These are phyloP conservation scores for Xiphorhynchus erythropygius DNA, from an alignment of 2,797 vertebrate species.

Conservation along the genomic window DNA sequence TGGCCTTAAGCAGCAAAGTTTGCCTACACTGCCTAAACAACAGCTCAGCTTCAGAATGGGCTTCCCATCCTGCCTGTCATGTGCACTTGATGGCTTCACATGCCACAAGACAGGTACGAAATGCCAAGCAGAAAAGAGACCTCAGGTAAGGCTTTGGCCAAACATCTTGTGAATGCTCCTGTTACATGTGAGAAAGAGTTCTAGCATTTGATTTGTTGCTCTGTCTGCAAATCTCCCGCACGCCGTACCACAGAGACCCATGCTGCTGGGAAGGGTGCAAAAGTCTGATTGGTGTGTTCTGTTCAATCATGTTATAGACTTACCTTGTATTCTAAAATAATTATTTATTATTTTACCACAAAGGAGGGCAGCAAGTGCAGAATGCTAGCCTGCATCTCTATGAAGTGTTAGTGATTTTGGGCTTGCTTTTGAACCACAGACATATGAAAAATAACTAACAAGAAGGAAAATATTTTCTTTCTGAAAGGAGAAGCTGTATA, in stretches of 20 bases:
- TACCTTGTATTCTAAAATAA: background rate
- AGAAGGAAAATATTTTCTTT: background rate
- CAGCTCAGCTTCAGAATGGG: background rate
- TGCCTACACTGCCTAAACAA: background rate
- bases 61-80: accelerated
- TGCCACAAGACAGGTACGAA: background rate
- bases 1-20: background rate
- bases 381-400: background rate
- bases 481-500: background rate
- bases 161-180: accelerated
- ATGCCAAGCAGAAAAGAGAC: background rate
- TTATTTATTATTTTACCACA: background rate
- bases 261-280: background rate
- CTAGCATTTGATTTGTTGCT: background rate
- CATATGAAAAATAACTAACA: background rate
- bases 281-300: background rate
- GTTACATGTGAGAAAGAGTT: accelerated
- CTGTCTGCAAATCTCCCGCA: background rate
- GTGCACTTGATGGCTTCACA: background rate
- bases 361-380: background rate
- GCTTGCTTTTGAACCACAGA: background rate
- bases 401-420: background rate
- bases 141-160: background rate
- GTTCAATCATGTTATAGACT: background rate
- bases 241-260: background rate